Percentiles rank a stretch among this genome's conserved stretches.
phyloP scores from a whole-genome alignment of 2,113 vertebrate species.

The Lipophrys pholis region DNA sequence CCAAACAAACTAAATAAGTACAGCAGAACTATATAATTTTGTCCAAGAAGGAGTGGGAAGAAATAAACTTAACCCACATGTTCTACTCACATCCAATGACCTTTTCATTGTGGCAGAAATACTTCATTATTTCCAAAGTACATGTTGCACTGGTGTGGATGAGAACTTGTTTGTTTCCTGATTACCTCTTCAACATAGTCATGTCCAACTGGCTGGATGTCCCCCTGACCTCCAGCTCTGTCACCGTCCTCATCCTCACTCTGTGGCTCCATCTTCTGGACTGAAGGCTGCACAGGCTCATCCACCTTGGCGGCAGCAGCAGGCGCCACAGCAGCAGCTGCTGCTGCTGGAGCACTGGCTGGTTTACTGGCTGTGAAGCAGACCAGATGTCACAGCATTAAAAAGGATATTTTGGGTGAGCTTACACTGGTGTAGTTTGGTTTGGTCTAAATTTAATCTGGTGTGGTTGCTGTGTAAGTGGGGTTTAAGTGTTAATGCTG shows the following conservation, averaged over 20 bases:
- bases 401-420: neutral
- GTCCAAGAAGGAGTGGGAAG: no score
- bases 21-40: no score
- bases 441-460: no score
- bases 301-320: slow-evolving; percentile 57
- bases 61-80: no score
- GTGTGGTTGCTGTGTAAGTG: no score
- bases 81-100: no score
- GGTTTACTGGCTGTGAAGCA: slow-evolving; percentile 69
- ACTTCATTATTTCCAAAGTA: no score
- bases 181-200: slow-evolving; percentile 85
- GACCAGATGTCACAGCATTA: slow-evolving; percentile 9
- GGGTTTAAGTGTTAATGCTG: no score
- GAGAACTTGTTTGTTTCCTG: neutral
- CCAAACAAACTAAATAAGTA: no score
- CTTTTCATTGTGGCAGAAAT: no score
- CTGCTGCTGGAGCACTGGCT: slow-evolving; percentile 35
- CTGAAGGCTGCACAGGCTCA: slow-evolving; percentile 44
- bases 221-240: slow-evolving; percentile 59
- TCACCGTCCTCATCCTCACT: slow-evolving; percentile 73
- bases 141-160: neutral
- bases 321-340: neutral
- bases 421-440: no score
- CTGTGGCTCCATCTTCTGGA: slow-evolving; percentile 57
- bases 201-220: slow-evolving; percentile 81